phyloP scores from a whole-genome alignment of 2,797 vertebrate species.

The Decapterus maruadsi region DNA sequence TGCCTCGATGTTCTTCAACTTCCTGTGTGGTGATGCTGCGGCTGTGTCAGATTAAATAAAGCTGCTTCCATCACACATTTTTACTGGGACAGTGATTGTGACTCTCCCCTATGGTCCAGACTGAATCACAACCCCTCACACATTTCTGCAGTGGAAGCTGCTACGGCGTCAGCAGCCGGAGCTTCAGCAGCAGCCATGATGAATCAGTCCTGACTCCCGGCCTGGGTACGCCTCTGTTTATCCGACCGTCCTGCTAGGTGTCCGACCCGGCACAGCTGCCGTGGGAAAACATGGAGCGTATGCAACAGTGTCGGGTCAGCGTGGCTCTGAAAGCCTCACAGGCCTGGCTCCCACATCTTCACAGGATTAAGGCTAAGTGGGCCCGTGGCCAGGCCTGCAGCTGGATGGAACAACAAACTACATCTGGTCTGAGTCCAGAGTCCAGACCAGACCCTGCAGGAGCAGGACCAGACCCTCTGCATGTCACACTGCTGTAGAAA shows the following conservation, averaged over 20 bases:
- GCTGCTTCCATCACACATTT: not conserved
- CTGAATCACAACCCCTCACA: not conserved
- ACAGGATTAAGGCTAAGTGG: slow-evolving; percentile 46
- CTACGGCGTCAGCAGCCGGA: not conserved
- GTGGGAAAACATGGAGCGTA: slow-evolving; percentile 46
- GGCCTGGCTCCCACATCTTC: slow-evolving; percentile 26
- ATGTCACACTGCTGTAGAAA: slow-evolving; percentile 11
- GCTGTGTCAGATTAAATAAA: slow-evolving; percentile 19
- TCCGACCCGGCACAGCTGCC: slow-evolving; percentile 56
- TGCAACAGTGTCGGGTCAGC: slow-evolving; percentile 17
- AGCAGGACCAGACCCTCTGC: slow-evolving; percentile 23
- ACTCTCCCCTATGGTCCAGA: not conserved
- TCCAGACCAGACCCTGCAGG: slow-evolving; percentile 15
- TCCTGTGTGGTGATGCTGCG: slow-evolving; percentile 22
- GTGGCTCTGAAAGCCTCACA: slow-evolving; percentile 39
- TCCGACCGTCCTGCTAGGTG: slow-evolving; percentile 21
- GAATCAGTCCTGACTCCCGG: slow-evolving; percentile 11
- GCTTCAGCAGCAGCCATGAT: not conserved
- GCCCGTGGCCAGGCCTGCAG: slow-evolving; percentile 51
- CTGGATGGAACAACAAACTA: slow-evolving; percentile 64
- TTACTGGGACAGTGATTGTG: not conserved
- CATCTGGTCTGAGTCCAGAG: slow-evolving; percentile 44
- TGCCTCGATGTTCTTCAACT: slow-evolving; percentile 9
- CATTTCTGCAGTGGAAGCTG: slow-evolving; percentile 9
- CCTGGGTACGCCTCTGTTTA: slow-evolving; percentile 16